These are phyloP conservation scores for Branchipolynoe longqiensis DNA, from an alignment of 2,888 invertebrate genomes.

Conservation along the genomic window DNA sequence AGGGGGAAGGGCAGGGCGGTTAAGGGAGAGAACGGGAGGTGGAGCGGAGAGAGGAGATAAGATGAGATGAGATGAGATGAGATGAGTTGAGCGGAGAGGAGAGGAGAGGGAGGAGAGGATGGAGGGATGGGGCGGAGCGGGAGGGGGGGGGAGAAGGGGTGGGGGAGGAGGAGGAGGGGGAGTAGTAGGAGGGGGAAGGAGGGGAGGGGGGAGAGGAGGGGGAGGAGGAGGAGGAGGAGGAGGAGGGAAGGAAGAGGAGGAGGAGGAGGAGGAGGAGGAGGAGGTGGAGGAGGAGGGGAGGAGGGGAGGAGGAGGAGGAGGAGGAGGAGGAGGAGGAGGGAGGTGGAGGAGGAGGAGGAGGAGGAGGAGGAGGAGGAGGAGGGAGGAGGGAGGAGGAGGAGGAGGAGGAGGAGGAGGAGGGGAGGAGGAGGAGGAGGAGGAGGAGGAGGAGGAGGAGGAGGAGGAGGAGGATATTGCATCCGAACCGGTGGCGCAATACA, in stretches of 20 bases:
- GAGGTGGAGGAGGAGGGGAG: not conserved
- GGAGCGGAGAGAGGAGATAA: not conserved
- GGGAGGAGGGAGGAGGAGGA: too few relatives aligned
- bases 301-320: not conserved
- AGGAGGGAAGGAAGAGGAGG: not conserved
- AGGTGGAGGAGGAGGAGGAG: not conserved
- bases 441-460: too few relatives aligned
- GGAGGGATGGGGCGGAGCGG: not conserved
- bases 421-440: too few relatives aligned
- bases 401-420: too few relatives aligned
- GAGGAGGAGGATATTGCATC: too few relatives aligned
- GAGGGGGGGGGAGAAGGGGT: not conserved
- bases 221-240: not conserved
- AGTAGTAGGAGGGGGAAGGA: not conserved
- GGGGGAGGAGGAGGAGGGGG: not conserved
- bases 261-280: not conserved
- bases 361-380: not conserved
- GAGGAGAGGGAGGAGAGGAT: not conserved
- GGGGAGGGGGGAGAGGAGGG: not conserved
- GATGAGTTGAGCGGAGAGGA: not conserved
- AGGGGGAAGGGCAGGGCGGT: not conserved
- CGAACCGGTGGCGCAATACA: too few relatives aligned
- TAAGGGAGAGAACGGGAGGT: not conserved
- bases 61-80: not conserved
- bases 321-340: too few relatives aligned